Base-by-base conservation (phyloP, 2,888 invertebrate species). In the Camptogramma bilineatum region DNA sequence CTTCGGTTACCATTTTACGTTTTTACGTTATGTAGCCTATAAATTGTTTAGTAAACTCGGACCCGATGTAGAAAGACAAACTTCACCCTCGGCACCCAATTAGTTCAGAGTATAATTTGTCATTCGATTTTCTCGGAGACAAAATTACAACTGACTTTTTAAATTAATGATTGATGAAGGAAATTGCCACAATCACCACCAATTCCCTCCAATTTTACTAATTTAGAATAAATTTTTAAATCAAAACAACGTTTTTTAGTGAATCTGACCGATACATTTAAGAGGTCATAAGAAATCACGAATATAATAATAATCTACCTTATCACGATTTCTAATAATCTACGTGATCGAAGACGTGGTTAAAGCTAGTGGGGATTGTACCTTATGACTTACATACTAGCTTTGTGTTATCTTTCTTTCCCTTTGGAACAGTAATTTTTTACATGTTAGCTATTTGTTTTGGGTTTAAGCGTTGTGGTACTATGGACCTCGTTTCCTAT, bases 81-180 rank as follows among this genome's bases (percentile, higher is more conserved):
- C 59, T 73, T 70, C 59, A 50, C 58, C 69, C 63, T 57, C 61
- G 48, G 65, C 58, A 66, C 55, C 68, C 70, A 71, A 73, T 73
- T 71, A 71, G 73, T 69, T 70, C 47, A 10, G 31, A 51, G 68
- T 64, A 71, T 71, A 69, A 73, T 71, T 71, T 66, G 70, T 71
- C 71, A 70, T 70, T 70, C 48, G 64, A 64, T 68, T 67, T 64
- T 55, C 67, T 61, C 17, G 47, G 39, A 63, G 56, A 64, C 64
- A 68, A 66, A 39, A 68, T 69, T 63, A n/a, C 55, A 60, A 55
- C 44, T 60, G 66, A 64, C 60, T 62, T 65, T 61, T 50, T 55
- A 58, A 66, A 66, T 62, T 59, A 52, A 66, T 64, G 65, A 64
- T 62, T 46, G 57, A 62, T 61, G 60, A 58, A 18, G 39, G 31